A percentile compares a stretch with the other conserved stretches of the same genome.
Evolutionary conservation across 2,888 invertebrate species (phyloP).

Genomic region (Hoplodrina ambigua): DNA sequence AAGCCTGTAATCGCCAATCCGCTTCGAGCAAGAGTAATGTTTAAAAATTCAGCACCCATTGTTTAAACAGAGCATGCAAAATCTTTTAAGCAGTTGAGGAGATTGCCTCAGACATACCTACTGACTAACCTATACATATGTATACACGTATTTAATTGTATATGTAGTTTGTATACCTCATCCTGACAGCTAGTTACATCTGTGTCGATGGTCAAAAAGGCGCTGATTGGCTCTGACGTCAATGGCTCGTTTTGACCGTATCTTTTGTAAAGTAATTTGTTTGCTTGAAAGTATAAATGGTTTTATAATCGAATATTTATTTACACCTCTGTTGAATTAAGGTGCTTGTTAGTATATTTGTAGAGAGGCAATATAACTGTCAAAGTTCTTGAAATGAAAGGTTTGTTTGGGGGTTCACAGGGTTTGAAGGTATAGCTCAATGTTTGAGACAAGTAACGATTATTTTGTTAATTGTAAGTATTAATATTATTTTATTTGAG

Average conservation of each 20-base stretch:
- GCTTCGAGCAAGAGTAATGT: too few species aligned
- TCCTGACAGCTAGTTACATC: conserved; percentile 38
- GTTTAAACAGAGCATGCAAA: neutral
- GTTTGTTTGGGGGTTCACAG: neutral
- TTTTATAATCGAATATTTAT: conserved; percentile 59
- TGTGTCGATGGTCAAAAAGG: conserved; percentile 33
- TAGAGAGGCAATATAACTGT: conserved; percentile 31
- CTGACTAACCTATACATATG: neutral
- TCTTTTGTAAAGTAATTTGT: conserved; percentile 61
- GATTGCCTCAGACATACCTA: neutral
- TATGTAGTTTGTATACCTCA: conserved; percentile 5
- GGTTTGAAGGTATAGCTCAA: neutral
- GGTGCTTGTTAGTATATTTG: conserved; percentile 39
- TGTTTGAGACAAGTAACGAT: neutral
- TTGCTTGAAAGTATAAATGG: conserved; percentile 55
- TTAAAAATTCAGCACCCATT: neutral
- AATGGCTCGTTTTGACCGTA: conserved; percentile 44
- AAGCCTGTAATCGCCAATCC: too few species aligned
- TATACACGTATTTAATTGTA: neutral
- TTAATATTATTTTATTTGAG: too few species aligned
- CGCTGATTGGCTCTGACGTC: conserved; percentile 59
- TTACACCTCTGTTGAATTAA: conserved; percentile 42
- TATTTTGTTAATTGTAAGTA: neutral
- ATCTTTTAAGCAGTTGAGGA: conserved; percentile 10
- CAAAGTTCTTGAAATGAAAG: conserved; percentile 25